Conservation (phyloP, 1,140 invertebrate species). For the Aphelenchoides fujianensis region DNA sequence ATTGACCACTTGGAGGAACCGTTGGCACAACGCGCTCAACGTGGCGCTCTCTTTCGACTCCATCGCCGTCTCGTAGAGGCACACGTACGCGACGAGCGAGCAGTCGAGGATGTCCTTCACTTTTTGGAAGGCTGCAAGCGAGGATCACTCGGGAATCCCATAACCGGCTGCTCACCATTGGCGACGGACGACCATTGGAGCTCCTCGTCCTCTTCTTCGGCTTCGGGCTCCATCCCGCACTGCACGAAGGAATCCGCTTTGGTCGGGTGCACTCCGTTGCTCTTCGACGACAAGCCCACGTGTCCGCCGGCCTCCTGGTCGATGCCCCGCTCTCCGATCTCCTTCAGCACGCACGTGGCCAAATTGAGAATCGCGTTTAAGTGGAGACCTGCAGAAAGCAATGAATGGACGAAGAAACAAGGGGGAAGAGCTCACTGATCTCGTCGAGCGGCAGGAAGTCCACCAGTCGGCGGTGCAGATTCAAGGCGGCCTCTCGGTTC, state of each 20-base stretch:
- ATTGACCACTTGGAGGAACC: background rate
- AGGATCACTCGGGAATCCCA: no score
- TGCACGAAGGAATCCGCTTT: no score
- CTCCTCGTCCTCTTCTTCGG: background rate
- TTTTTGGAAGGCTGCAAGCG: no score
- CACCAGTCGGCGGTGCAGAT: constrained; percentile 5
- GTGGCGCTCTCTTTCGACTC: background rate
- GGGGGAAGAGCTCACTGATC: background rate
- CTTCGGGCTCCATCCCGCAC: constrained; percentile 1
- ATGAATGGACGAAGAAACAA: background rate
- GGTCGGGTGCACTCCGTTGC: no score
- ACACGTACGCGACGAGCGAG: background rate
- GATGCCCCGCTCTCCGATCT: background rate
- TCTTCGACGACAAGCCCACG: background rate
- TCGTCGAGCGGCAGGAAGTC: background rate
- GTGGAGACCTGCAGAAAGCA: background rate
- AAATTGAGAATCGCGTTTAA: background rate
- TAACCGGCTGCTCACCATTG: background rate
- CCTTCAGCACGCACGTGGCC: background rate
- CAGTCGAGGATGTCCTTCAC: background rate
- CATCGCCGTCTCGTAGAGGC: background rate
- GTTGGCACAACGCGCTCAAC: background rate
- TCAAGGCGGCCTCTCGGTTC: background rate
- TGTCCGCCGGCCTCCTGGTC: background rate
- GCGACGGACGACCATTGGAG: background rate